Percentiles rank a stretch among this genome's conserved stretches.
phyloP scores from a whole-genome alignment of 2,113 vertebrate species.

The Anhinga anhinga region DNA sequence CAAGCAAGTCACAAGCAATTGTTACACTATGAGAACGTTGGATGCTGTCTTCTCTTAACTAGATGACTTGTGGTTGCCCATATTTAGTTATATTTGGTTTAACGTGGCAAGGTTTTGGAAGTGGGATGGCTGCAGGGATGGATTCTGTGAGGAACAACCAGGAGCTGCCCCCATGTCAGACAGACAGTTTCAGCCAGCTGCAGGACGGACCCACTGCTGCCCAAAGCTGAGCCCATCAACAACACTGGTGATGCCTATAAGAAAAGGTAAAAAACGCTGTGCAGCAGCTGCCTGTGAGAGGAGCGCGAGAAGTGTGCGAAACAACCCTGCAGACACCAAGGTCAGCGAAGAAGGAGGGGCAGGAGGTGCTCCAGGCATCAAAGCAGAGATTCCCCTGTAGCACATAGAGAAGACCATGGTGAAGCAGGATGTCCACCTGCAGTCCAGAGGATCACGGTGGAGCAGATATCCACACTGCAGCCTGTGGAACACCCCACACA shows the following conservation, averaged over 20 bases:
- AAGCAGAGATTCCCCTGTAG: background rate
- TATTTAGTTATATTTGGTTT: background rate
- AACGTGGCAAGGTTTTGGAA: background rate
- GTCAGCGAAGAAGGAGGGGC: background rate
- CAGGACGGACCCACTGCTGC: background rate
- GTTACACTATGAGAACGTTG: background rate
- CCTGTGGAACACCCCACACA: background rate
- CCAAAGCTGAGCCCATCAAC: background rate
- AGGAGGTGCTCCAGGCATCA: background rate
- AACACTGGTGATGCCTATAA: background rate
- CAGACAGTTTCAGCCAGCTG: background rate
- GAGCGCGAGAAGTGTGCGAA: background rate
- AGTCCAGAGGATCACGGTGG: background rate
- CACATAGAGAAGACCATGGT: too few relatives aligned
- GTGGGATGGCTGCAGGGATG: accelerated
- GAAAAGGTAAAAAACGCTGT: background rate
- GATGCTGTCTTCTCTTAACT: background rate
- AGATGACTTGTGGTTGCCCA: background rate
- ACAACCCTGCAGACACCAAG: background rate
- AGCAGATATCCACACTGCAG: background rate
- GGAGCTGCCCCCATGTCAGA: background rate
- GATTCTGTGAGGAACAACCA: background rate
- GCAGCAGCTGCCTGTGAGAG: background rate
- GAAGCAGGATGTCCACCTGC: background rate
- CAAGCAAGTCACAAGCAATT: background rate